Evolutionary conservation across 2,113 vertebrate genomes (phyloP), one percentile per base, ranked within the genome.

Genomic region (Pholis gunnellus): DNA sequence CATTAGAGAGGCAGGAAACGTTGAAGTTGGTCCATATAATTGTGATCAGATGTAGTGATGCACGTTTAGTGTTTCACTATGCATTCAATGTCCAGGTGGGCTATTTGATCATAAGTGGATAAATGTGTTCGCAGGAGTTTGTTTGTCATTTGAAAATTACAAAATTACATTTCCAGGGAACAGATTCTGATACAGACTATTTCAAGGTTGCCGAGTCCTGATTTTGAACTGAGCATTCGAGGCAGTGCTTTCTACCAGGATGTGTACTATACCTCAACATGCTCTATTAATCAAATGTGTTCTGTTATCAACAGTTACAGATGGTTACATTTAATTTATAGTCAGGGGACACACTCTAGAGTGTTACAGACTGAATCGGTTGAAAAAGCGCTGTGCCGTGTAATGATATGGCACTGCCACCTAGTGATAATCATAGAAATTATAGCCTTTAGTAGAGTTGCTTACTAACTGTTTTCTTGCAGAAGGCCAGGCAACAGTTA

Each of bases 381-480:
- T 6, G 14, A 2, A 36, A 57, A 61, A 31, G 50, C 18, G 17
- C 5, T 18, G 9, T 3, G 2, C 29, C 18, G 11, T 67, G 4
- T 56, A 66, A 52, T 60, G 1, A 69, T 68, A n/a, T 82, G 87
- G 38, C 75, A 81, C 72, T 82, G 74, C 81, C 88, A 89, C 75
- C 90, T 86, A 80, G 79, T 87, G 88, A 25, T 64, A 18, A 18
- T 25, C 0, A 13, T 6, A n/a, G 0, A 27, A 76, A 82, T 52
- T 38, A 72, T 72, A 86, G 15, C 5, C 14, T 48, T 22, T 14
- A 18, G n/a, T 9, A 20, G 1, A 2, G 11, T 34, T n/a, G 9
- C 22, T 63, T 42, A 0, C 29, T 46, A 36, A 61, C 9, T 72
- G 17, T 27, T 63, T 63, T 48, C 11, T 46, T 75, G 9, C 59